A percentile compares a stretch with the other conserved stretches of the same genome.
These are phyloP conservation scores for Percina caprodes DNA, from an alignment of 2,113 vertebrate genomes.

Conservation along the genomic window DNA sequence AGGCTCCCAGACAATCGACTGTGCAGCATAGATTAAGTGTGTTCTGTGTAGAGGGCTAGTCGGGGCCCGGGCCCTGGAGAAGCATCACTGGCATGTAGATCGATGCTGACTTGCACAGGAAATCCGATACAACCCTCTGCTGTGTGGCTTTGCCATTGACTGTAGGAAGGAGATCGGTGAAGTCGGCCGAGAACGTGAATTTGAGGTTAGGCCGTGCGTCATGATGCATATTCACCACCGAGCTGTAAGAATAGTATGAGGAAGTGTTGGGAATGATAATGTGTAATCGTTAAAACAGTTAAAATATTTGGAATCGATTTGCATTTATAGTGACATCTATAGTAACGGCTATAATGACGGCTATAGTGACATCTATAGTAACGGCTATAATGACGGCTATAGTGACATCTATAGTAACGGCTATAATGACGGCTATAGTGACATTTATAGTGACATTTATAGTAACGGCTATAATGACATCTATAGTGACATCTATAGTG, in stretches of 20 bases:
- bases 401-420: no score
- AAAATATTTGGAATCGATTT: no score
- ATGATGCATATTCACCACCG: background rate
- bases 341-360: no score
- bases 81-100: conserved; percentile 57
- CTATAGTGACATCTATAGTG: no score
- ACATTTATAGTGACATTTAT: no score
- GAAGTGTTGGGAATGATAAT: no score
- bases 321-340: no score
- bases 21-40: conserved; percentile 66
- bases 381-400: no score
- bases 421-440: no score
- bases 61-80: conserved; percentile 10
- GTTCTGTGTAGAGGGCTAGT: conserved; percentile 39
- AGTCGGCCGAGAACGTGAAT: background rate
- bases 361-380: no score
- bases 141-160: conserved; percentile 21
- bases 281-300: no score
- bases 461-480: no score
- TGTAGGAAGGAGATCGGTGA: background rate
- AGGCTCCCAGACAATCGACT: conserved; percentile 64
- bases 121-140: conserved; percentile 42
- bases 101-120: conserved; percentile 41
- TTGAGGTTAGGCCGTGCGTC: conserved; percentile 22
- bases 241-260: background rate